Evolutionary conservation across 2,797 vertebrate species (phyloP).

Genomic region (Fistularia commersonii): DNA sequence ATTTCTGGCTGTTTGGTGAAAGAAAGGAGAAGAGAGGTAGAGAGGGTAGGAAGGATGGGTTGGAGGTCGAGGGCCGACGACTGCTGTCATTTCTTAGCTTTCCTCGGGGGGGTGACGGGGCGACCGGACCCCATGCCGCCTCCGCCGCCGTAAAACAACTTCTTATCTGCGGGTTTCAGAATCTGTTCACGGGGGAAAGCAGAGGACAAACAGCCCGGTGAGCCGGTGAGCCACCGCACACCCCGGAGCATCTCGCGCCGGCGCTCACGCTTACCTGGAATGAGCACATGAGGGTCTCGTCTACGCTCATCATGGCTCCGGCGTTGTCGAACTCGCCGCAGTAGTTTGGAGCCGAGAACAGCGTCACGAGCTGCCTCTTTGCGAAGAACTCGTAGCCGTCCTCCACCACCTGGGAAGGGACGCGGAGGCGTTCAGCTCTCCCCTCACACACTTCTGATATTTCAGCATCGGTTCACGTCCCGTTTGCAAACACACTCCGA

Average conservation of each 20-base stretch:
- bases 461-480: too few species aligned
- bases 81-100: constrained; percentile 82
- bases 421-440: too few species aligned
- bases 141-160: constrained; percentile 72
- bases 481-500: too few species aligned
- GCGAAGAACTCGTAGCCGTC: constrained; percentile 84
- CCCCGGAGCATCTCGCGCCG: too few species aligned
- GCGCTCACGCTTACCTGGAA: constrained; percentile 82
- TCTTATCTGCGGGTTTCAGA: constrained; percentile 82
- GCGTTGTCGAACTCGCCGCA: constrained; percentile 83
- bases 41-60: constrained; percentile 68
- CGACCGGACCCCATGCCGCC: constrained; percentile 73
- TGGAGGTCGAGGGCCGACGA: constrained; percentile 50
- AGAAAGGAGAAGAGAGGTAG: constrained; percentile 76
- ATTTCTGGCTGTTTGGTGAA: constrained; percentile 77
- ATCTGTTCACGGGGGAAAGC: constrained; percentile 55
- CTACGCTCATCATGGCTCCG: constrained; percentile 83
- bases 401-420: constrained; percentile 74
- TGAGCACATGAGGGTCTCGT: constrained; percentile 83
- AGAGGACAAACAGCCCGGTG: too few species aligned
- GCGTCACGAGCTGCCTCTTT: constrained; percentile 80
- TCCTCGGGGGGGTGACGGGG: constrained; percentile 80
- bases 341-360: constrained; percentile 83
- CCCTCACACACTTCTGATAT: too few species aligned
- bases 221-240: too few species aligned